Base-by-base conservation (phyloP, 2,113 vertebrate species). In the Leucopsar rothschildi region DNA sequence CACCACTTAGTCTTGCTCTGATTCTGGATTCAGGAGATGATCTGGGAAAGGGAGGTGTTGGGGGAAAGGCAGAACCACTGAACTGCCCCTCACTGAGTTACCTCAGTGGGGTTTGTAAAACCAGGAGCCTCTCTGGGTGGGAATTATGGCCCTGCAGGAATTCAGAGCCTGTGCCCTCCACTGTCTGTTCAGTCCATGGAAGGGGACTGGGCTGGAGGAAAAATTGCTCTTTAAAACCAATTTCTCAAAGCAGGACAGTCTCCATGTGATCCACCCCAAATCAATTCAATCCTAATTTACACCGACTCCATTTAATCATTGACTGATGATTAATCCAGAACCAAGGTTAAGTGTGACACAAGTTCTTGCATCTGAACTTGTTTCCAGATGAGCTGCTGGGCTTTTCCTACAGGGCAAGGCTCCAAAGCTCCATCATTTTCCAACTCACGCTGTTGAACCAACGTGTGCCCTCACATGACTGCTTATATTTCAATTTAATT, bases 211-310 rank as follows among this genome's bases (percentile, higher is more conserved):
- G 70, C 60, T 82, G 88, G 50, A 68, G 50, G 59, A 85, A 82
- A 77, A 86, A 86, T 66, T 88, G 15, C 93, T 82, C 61, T 83
- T 93, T 40, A n/a, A 88, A 81, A 83, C 66, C 91, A 45, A 89
- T 91, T 55, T 78, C 69, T 88, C 82, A 91, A 83, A 78, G 25
- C 7, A 2, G 80, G 80, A 86, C 55, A 55, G 64, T 40, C 28
- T 86, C 66, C 50, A 12, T 6, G 27, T 4, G 72, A 93, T 40
- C 72, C 89, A 55, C 95, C 86, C 86, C 22, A 25, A 86, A 95
- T 95, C 95, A 78, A 91, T 95, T 44, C 91, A 45, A 55, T 45
- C 81, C 87, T 94, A 19, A 95, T 96, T 94, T 89, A 70, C 95
- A 96, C 82, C 3, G 59, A 83, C 90, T 87, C 87, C 25, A 69